A percentile compares a stretch with the other conserved stretches of the same genome.
phyloP scores from a whole-genome alignment of 1,140 invertebrate genomes.

The Penaeus indicus region DNA sequence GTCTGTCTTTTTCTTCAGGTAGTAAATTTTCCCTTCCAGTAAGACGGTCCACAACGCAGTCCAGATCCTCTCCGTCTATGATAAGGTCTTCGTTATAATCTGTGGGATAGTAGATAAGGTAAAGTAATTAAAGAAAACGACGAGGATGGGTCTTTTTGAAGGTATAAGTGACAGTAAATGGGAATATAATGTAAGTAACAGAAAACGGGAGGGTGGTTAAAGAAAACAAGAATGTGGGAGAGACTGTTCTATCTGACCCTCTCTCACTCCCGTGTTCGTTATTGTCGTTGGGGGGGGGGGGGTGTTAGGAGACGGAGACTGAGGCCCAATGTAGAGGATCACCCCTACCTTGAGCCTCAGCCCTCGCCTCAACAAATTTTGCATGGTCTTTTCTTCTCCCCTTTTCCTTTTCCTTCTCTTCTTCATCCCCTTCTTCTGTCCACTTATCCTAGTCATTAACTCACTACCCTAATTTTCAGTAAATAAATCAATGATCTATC shows the following conservation, averaged over 20 bases:
- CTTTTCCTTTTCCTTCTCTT: conserved; percentile 27
- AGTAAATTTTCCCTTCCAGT: conserved; percentile 30
- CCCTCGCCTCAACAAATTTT: background rate
- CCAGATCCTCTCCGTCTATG: conserved; percentile 64
- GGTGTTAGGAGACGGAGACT: too few relatives aligned
- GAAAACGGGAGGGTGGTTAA: too few relatives aligned
- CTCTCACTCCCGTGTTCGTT: background rate
- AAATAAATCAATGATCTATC: too few relatives aligned
- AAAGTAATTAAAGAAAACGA: too few relatives aligned
- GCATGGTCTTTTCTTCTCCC: background rate
- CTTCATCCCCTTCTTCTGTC: background rate
- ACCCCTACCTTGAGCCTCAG: background rate
- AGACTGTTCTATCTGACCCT: too few relatives aligned
- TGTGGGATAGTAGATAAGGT: conserved; percentile 27
- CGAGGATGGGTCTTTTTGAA: too few relatives aligned
- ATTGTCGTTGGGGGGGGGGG: too few relatives aligned
- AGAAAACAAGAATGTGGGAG: too few relatives aligned
- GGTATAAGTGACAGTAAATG: too few relatives aligned
- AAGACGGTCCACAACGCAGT: conserved; percentile 49
- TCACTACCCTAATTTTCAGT: too few relatives aligned
- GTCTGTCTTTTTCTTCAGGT: conserved; percentile 58
- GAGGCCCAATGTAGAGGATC: background rate
- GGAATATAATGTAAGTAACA: too few relatives aligned
- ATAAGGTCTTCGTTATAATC: conserved; percentile 66
- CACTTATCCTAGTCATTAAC: background rate